Evolutionary conservation across 92 coral and sea anemone genomes (phyloP).

Genomic region (Porites lobata): DNA sequence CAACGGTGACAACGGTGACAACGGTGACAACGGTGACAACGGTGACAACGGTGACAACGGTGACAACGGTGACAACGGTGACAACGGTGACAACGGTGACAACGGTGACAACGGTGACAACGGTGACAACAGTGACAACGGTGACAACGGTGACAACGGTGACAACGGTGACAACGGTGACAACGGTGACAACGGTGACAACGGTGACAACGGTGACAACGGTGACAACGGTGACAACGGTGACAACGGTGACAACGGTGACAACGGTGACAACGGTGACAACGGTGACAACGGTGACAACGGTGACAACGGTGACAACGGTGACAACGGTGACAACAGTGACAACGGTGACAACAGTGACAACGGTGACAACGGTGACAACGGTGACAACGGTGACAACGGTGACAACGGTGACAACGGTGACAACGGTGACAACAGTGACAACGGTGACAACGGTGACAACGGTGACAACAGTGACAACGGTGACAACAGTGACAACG

Average conservation of each 20-base stretch:
- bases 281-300: accelerated
- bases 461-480: too few relatives aligned
- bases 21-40: accelerated
- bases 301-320: accelerated
- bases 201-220: accelerated
- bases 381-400: too few relatives aligned
- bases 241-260: accelerated
- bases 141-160: accelerated
- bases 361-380: too few relatives aligned
- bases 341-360: accelerated
- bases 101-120: accelerated
- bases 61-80: accelerated
- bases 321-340: accelerated
- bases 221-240: accelerated
- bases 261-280: accelerated
- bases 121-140: accelerated
- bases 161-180: accelerated
- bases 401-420: too few relatives aligned
- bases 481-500: too few relatives aligned
- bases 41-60: accelerated
- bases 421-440: too few relatives aligned
- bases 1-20: accelerated
- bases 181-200: accelerated
- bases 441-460: too few relatives aligned
- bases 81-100: accelerated